A percentile compares a stretch with the other conserved stretches of the same genome.
Evolutionary conservation across 2,113 vertebrate genomes (phyloP).

Genomic region (Arizona elegans): DNA sequence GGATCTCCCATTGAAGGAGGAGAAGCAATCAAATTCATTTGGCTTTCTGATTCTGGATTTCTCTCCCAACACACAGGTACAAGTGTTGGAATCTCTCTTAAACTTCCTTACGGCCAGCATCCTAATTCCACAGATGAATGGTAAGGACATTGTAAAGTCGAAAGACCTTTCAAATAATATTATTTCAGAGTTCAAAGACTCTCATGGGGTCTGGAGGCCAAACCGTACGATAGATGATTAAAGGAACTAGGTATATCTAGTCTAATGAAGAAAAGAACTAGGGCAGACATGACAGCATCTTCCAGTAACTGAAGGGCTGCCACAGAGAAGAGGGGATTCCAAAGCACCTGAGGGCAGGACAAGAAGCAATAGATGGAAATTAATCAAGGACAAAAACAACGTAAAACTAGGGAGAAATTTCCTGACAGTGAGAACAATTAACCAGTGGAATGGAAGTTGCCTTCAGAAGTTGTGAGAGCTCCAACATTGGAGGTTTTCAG

Average conservation of each 20-base stretch:
- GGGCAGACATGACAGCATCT: too few species aligned
- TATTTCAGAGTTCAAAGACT: not conserved
- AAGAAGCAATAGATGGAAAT: too few species aligned
- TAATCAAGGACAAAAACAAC: too few species aligned
- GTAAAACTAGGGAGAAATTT: too few species aligned
- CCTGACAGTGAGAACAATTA: too few species aligned
- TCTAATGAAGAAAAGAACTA: too few species aligned
- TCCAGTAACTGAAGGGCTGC: too few species aligned
- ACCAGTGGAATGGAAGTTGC: too few species aligned
- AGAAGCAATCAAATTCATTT: not conserved
- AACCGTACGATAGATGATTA: not conserved
- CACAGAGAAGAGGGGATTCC: too few species aligned
- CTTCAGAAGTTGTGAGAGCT: too few species aligned
- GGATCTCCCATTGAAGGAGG: not conserved
- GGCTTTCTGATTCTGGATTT: not conserved
- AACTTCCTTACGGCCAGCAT: not conserved
- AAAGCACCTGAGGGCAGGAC: too few species aligned
- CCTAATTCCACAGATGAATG: not conserved
- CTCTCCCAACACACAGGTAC: not conserved
- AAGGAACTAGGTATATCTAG: not conserved
- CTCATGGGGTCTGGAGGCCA: not conserved
- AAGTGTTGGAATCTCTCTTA: not conserved
- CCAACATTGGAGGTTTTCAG: too few species aligned
- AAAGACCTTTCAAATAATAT: not conserved
- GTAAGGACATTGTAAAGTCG: not conserved